Conservation (phyloP, 1,140 invertebrate species). For the Conus betulinus region DNA sequence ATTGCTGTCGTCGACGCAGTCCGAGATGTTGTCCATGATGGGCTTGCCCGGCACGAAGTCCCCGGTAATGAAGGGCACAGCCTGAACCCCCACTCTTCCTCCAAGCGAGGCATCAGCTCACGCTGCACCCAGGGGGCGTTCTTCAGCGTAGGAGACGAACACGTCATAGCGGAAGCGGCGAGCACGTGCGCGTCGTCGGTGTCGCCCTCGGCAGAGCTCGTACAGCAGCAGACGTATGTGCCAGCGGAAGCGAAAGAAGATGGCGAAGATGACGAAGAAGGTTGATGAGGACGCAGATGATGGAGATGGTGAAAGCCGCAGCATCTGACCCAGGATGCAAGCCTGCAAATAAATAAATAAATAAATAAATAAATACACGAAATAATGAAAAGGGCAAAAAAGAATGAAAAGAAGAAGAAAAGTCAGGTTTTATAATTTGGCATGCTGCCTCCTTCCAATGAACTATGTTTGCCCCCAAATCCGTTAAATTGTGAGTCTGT, state of each 20-base stretch:
- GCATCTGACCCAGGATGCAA: slow-evolving; percentile 3
- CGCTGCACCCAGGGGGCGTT: slow-evolving; percentile 43
- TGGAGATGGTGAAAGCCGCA: background rate
- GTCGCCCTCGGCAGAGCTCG: background rate
- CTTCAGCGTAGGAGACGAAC: slow-evolving; percentile 45
- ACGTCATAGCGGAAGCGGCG: slow-evolving; percentile 41
- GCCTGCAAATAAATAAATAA: background rate
- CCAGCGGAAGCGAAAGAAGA: slow-evolving; percentile 28
- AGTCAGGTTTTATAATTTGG: too few species aligned
- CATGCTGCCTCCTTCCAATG: too few species aligned
- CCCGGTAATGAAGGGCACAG: slow-evolving; percentile 60
- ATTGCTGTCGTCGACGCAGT: slow-evolving; percentile 46
- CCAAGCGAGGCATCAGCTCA: slow-evolving; percentile 38
- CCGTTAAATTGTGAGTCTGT: too few species aligned
- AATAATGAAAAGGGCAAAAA: too few species aligned
- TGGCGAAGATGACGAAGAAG: background rate
- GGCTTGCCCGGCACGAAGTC: slow-evolving; percentile 54
- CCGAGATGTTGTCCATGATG: slow-evolving; percentile 53
- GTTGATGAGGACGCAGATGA: background rate
- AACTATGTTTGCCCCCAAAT: too few species aligned
- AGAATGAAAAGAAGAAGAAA: too few species aligned
- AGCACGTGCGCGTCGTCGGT: background rate
- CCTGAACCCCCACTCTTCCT: slow-evolving; percentile 28
- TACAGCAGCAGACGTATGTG: background rate
- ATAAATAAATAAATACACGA: too few species aligned